These are phyloP conservation scores for Lepilemur ruficaudatus DNA, from an alignment of 2,797 vertebrate species.

Conservation along the genomic window DNA sequence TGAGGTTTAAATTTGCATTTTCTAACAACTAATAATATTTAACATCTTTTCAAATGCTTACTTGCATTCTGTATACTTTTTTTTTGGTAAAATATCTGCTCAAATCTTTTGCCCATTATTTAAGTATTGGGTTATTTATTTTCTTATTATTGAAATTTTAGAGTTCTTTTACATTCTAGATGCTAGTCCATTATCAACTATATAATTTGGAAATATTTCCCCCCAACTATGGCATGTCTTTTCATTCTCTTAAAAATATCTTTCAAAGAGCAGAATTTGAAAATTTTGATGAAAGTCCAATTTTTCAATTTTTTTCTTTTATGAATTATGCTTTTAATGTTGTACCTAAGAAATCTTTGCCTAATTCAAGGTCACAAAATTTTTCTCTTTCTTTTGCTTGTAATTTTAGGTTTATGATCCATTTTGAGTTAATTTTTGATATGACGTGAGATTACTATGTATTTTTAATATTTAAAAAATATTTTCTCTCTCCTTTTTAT, in stretches of 20 bases:
- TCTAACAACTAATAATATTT: background rate
- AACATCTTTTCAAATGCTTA: background rate
- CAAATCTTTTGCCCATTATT: background rate
- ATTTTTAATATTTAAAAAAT: background rate
- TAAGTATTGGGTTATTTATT: background rate
- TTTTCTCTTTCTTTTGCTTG: background rate
- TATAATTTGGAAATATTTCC: background rate
- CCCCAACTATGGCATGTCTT: background rate
- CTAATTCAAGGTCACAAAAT: background rate
- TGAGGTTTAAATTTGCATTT: background rate
- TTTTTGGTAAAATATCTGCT: background rate
- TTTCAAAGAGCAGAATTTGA: background rate
- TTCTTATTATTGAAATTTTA: background rate
- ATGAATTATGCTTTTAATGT: background rate
- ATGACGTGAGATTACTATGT: background rate
- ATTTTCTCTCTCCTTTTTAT: conserved; percentile 2
- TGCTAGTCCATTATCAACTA: background rate
- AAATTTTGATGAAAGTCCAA: background rate
- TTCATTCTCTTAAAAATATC: background rate
- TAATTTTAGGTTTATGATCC: background rate
- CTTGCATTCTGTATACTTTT: background rate
- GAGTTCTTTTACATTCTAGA: background rate
- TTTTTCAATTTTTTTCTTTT: background rate
- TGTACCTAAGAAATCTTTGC: background rate
- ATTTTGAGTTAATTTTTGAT: conserved; percentile 33